phyloP scores from a whole-genome alignment of 2,797 vertebrate species.

The Gadopsis marmoratus region DNA sequence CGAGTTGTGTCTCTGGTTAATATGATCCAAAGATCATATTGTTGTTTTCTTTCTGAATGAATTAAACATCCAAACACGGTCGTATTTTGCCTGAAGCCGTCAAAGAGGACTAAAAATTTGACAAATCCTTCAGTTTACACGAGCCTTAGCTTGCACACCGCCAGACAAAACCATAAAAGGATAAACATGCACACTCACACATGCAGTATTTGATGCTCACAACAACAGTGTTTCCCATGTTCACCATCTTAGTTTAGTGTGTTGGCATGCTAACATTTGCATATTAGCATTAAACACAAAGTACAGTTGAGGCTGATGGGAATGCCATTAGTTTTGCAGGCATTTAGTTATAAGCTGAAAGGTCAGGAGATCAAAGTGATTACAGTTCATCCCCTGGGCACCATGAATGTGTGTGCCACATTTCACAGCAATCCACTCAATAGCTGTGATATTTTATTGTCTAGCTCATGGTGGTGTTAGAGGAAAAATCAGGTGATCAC shows the following conservation, averaged over 20 bases:
- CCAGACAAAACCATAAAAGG: neutral
- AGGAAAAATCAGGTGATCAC: neutral
- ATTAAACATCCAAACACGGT: conserved; percentile 17
- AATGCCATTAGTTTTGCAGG: neutral
- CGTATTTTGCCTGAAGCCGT: conserved; percentile 15
- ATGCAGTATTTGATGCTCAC: neutral
- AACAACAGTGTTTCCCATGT: neutral
- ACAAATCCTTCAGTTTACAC: conserved; percentile 19
- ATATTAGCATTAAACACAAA: neutral
- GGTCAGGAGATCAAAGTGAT: neutral
- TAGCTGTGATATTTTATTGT: neutral
- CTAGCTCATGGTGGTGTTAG: neutral
- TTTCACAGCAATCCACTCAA: neutral
- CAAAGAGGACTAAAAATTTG: neutral
- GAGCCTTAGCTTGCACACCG: neutral
- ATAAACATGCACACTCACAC: neutral
- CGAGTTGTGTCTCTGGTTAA: conserved; percentile 37
- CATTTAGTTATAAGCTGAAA: neutral
- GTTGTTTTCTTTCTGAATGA: conserved; percentile 28
- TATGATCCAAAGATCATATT: conserved; percentile 15
- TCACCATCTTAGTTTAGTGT: no score
- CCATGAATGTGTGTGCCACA: neutral
- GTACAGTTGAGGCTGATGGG: neutral
- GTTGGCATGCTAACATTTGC: neutral
- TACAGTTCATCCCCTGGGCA: neutral